phyloP scores from a whole-genome alignment of 2,797 vertebrate species.

The Chelonia mydas region DNA sequence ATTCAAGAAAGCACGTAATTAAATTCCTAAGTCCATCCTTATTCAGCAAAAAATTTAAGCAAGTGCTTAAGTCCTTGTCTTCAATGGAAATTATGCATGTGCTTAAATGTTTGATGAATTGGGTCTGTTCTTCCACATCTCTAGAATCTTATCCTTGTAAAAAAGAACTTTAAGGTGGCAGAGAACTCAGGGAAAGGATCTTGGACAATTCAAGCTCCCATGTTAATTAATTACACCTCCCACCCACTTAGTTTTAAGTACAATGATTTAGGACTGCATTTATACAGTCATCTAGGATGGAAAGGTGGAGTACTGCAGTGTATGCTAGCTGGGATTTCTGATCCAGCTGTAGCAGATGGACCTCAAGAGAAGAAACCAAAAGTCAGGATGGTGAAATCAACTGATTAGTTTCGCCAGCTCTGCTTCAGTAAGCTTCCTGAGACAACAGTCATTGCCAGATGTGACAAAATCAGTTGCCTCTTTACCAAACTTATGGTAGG shows the following conservation, averaged over 20 bases:
- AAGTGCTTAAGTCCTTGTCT: no score
- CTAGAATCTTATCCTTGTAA: background rate
- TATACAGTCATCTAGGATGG: constrained; percentile 53
- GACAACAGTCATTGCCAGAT: constrained; percentile 32
- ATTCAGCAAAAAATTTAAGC: no score
- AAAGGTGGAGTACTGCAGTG: constrained; percentile 11
- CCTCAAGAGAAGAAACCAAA: constrained; percentile 21
- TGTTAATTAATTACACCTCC: constrained; percentile 50
- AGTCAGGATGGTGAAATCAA: constrained; percentile 63
- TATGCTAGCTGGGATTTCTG: constrained; percentile 55
- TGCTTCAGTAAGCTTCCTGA: constrained; percentile 19
- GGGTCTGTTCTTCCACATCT: no score
- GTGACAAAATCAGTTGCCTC: constrained; percentile 30
- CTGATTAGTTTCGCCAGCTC: constrained; percentile 8
- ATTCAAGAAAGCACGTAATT: no score
- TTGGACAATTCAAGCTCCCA: constrained; percentile 43
- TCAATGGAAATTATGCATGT: no score
- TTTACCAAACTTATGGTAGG: constrained; percentile 2
- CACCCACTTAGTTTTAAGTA: constrained; percentile 62
- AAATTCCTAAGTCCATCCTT: no score
- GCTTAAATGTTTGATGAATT: no score
- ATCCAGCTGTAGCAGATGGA: constrained; percentile 65
- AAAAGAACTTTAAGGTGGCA: constrained; percentile 18
- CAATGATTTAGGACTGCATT: constrained; percentile 57
- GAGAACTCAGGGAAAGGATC: background rate